A percentile compares a stretch with the other conserved stretches of the same genome.
phyloP scores from a whole-genome alignment of 2,797 vertebrate species.

The Carcharodon carcharias region DNA sequence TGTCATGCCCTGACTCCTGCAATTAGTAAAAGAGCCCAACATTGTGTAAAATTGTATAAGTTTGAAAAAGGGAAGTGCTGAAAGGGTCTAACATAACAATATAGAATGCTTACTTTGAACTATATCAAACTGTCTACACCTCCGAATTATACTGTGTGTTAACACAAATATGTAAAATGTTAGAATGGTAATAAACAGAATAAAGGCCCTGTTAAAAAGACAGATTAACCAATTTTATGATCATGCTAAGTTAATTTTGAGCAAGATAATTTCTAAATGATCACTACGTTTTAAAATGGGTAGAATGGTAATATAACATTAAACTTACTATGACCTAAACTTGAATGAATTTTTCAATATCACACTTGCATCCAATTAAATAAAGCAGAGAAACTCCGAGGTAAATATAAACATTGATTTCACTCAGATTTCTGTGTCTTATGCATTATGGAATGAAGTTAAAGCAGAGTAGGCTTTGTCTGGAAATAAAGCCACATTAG shows the following conservation, averaged over 20 bases:
- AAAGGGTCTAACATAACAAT: not conserved
- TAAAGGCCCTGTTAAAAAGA: not conserved
- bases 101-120: not conserved
- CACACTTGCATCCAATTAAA: not conserved
- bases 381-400: not conserved
- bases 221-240: not conserved
- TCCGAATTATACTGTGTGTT: not conserved
- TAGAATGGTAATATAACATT: not conserved
- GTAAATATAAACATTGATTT: not conserved
- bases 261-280: too few relatives aligned
- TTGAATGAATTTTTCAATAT: not conserved
- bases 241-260: not conserved
- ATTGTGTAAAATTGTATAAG: not conserved
- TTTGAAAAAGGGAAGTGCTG: not conserved
- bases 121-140: not conserved
- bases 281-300: not conserved
- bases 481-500: not conserved
- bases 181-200: not conserved
- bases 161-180: not conserved
- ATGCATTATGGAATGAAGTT: not conserved
- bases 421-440: not conserved
- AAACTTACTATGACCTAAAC: not conserved
- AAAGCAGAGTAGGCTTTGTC: not conserved
- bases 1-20: constrained; percentile 22
- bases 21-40: constrained; percentile 28